Conservation (phyloP, 2,888 invertebrate genomes). For the Acrobasis suavella region DNA sequence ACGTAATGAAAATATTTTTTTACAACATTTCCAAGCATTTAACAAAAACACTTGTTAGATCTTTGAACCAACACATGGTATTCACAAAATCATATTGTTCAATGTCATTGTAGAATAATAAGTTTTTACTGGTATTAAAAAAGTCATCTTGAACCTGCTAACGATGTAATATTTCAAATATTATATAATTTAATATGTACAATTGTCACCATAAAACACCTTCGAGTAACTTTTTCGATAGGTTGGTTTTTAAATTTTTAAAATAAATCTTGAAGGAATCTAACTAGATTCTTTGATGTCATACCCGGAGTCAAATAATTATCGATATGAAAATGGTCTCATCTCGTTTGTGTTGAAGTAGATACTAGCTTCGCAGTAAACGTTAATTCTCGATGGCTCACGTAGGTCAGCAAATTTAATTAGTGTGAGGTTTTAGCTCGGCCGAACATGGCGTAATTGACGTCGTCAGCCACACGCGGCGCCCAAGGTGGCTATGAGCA, state of each 20-base stretch:
- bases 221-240: no score
- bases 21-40: not conserved
- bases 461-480: slow-evolving; percentile 60
- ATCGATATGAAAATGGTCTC: not conserved
- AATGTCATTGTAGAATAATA: slow-evolving; percentile 10
- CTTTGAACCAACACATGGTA: not conserved
- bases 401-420: slow-evolving; percentile 52
- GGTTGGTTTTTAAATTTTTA: no score
- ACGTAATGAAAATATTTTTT: not conserved
- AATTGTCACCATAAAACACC: no score
- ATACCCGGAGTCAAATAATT: no score
- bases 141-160: slow-evolving; percentile 4
- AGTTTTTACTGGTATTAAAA: no score
- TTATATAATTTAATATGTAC: no score
- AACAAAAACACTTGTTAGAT: not conserved
- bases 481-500: slow-evolving; percentile 28
- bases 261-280: no score
- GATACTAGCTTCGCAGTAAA: not conserved
- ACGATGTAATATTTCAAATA: no score
- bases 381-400: slow-evolving; percentile 19
- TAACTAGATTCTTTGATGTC: no score
- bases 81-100: not conserved
- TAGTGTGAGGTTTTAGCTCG: slow-evolving; percentile 51
- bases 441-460: slow-evolving; percentile 53
- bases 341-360: not conserved